Percentiles rank a stretch among this genome's conserved stretches.
Conservation (phyloP, 2,797 vertebrate species). For the Phyllotis vaccarum region DNA sequence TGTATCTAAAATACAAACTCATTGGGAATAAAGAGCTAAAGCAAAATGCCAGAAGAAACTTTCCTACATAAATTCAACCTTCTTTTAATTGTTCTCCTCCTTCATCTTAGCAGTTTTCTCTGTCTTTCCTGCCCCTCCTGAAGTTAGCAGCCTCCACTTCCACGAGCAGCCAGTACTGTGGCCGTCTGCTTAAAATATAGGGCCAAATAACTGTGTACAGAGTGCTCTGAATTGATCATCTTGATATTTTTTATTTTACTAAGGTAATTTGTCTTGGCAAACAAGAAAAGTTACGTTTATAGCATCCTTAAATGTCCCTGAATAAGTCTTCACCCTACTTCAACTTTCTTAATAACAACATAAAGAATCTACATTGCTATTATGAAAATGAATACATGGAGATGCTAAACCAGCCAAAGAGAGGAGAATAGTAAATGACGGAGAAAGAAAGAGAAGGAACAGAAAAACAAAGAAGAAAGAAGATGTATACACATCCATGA, state of each 20-base stretch:
- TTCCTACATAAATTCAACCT: not conserved
- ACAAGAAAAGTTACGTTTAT: not conserved
- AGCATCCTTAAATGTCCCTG: not conserved
- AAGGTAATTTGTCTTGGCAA: not conserved
- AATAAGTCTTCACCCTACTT: slow-evolving; percentile 27
- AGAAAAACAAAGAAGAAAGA: slow-evolving; percentile 1
- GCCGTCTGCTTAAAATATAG: not conserved
- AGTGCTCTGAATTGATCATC: not conserved
- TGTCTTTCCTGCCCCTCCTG: not conserved
- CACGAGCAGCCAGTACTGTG: not conserved
- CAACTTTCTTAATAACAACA: slow-evolving; percentile 69
- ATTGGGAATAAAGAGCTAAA: not conserved
- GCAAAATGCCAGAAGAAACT: not conserved
- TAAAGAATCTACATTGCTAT: slow-evolving; percentile 72
- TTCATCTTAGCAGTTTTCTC: not conserved
- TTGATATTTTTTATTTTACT: not conserved
- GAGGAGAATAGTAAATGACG: not conserved
- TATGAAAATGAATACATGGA: not conserved
- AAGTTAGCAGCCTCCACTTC: not conserved
- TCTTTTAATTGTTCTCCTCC: not conserved
- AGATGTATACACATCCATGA: slow-evolving; percentile 66
- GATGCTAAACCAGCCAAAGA: slow-evolving; percentile 70
- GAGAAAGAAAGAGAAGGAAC: not conserved
- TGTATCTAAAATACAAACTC: not conserved
- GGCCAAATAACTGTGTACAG: not conserved